phyloP scores from a whole-genome alignment of 1,140 invertebrate species.

The Hypsibius dujardini region DNA sequence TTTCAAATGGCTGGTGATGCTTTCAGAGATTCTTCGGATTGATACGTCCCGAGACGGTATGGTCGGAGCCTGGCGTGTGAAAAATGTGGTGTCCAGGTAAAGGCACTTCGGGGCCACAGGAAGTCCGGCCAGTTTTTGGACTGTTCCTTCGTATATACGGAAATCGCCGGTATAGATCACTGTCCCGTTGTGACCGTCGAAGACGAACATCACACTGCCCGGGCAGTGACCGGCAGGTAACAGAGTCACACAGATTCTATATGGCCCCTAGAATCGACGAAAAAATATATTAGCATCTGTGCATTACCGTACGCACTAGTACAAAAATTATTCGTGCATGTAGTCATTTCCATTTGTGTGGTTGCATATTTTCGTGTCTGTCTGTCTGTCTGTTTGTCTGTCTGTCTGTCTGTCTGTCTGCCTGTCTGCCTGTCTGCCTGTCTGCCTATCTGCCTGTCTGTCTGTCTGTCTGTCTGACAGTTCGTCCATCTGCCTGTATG shows the following conservation, averaged over 20 bases:
- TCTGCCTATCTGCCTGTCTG: no score
- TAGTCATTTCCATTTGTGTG: no score
- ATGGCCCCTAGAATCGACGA: no score
- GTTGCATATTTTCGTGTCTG: no score
- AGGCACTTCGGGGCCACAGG: constrained; percentile 24
- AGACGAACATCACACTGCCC: constrained; percentile 34
- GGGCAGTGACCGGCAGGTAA: constrained; percentile 33
- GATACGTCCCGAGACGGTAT: constrained; percentile 29
- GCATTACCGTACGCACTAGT: no score
- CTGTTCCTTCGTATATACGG: constrained; percentile 27
- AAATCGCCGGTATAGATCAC: constrained; percentile 35
- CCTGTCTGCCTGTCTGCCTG: no score
- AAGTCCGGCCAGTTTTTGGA: constrained; percentile 23
- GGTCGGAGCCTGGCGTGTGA: constrained; percentile 26
- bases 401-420: no score
- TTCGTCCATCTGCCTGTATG: no score
- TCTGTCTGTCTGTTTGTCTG: no score
- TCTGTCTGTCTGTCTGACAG: no score
- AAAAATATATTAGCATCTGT: no score
- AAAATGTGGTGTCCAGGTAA: constrained; percentile 35
- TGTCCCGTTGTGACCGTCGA: constrained; percentile 33
- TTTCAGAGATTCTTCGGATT: neutral
- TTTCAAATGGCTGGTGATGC: neutral
- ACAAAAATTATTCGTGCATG: no score
- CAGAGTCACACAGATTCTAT: constrained; percentile 30